These are phyloP conservation scores for Cairina moschata DNA, from an alignment of 2,113 vertebrate genomes.

Conservation along the genomic window DNA sequence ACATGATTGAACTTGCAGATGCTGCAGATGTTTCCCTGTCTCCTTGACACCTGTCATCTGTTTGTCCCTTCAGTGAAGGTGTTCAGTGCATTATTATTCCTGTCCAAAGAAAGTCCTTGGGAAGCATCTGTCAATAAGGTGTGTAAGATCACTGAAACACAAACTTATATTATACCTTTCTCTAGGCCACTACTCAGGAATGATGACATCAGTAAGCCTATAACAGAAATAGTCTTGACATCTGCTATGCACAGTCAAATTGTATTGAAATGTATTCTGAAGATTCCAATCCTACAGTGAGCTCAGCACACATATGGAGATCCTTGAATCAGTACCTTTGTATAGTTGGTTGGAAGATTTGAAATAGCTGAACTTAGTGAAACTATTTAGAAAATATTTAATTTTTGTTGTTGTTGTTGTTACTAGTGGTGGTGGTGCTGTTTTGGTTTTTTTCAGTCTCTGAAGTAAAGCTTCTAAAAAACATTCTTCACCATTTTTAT, in stretches of 20 bases:
- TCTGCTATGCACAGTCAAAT: neutral
- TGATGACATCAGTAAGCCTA: neutral
- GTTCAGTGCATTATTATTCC: slow-evolving; percentile 26
- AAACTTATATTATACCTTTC: neutral
- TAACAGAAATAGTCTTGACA: neutral
- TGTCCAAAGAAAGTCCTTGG: neutral
- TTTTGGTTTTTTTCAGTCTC: neutral
- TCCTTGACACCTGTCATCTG: neutral
- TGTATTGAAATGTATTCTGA: neutral
- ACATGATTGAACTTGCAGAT: slow-evolving; percentile 42
- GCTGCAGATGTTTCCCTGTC: neutral
- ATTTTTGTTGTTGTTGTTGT: neutral
- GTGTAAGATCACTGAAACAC: neutral
- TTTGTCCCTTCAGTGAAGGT: neutral
- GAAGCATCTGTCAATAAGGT: neutral
- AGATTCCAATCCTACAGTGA: neutral
- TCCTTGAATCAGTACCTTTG: neutral
- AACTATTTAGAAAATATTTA: neutral
- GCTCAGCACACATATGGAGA: neutral
- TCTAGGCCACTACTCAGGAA: neutral
- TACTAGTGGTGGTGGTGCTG: too few species aligned
- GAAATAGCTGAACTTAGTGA: neutral
- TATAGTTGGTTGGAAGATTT: neutral
- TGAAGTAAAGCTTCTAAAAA: neutral
- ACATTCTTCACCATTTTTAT: neutral